These are phyloP conservation scores for Limnodromus scolopaceus DNA, from an alignment of 2,797 vertebrate genomes.

Conservation along the genomic window DNA sequence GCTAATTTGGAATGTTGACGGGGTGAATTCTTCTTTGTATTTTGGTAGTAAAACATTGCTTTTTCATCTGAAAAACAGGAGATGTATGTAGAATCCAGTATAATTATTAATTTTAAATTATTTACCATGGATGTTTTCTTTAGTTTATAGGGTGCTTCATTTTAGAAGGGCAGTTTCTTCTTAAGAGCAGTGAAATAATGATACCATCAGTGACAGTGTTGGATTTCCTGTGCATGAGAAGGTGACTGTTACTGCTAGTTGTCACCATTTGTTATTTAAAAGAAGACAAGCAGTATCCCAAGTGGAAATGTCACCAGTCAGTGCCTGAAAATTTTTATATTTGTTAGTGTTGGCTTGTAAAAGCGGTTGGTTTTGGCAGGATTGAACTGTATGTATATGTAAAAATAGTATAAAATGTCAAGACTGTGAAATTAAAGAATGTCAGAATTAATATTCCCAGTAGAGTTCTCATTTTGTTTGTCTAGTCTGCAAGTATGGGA, in stretches of 20 bases:
- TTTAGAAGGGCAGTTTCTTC: not conserved
- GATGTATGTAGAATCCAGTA: not conserved
- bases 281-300: not conserved
- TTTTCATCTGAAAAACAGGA: not conserved
- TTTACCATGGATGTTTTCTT: not conserved
- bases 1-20: not conserved
- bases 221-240: not conserved
- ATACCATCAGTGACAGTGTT: not conserved
- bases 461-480: not conserved
- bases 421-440: not conserved
- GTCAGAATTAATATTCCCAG: not conserved
- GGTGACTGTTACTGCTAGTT: not conserved
- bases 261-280: not conserved
- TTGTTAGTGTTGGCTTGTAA: not conserved
- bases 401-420: not conserved
- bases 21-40: not conserved
- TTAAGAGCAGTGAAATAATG: not conserved
- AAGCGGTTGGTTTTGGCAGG: not conserved
- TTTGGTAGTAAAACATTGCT: not conserved
- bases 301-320: not conserved
- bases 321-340: not conserved
- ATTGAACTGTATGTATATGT: not conserved
- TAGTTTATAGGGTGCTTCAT: not conserved
- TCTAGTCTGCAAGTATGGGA: not conserved
- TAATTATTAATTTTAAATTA: not conserved